Evolutionary conservation across 2,113 vertebrate genomes (phyloP).

Genomic region (Myodes glareolus): DNA sequence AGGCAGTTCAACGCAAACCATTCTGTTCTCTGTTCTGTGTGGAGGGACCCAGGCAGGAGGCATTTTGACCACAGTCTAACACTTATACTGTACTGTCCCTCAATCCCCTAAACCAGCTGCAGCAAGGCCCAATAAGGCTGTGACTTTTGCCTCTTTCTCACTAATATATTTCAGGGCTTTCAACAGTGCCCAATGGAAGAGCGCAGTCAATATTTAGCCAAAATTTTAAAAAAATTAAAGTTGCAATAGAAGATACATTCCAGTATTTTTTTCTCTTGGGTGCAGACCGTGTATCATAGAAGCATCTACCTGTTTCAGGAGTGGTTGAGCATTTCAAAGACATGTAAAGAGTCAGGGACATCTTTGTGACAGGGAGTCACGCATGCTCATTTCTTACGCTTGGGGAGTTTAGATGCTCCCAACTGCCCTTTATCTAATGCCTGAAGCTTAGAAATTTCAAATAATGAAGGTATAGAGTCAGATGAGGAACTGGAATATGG

Average conservation of each 20-base stretch:
- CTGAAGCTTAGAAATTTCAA: background rate
- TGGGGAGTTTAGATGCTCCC: background rate
- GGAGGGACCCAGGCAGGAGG: background rate
- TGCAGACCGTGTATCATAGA: background rate
- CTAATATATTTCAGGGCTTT: background rate
- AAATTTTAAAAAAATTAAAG: background rate
- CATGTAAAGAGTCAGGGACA: accelerated
- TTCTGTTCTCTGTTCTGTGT: background rate
- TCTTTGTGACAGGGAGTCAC: accelerated
- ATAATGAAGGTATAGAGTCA: background rate
- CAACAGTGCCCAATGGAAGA: background rate
- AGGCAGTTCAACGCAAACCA: background rate
- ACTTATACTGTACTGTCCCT: background rate
- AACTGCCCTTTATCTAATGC: accelerated
- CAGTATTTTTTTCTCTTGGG: background rate
- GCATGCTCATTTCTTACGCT: background rate
- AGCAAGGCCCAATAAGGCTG: background rate
- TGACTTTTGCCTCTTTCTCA: background rate
- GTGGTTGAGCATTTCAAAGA: background rate
- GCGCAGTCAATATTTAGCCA: background rate
- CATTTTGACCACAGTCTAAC: background rate
- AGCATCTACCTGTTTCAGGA: background rate
- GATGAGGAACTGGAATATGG: background rate
- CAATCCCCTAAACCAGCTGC: background rate
- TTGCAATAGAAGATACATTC: background rate